phyloP scores from a whole-genome alignment of 2,797 vertebrate genomes.

The Poecile montanus region DNA sequence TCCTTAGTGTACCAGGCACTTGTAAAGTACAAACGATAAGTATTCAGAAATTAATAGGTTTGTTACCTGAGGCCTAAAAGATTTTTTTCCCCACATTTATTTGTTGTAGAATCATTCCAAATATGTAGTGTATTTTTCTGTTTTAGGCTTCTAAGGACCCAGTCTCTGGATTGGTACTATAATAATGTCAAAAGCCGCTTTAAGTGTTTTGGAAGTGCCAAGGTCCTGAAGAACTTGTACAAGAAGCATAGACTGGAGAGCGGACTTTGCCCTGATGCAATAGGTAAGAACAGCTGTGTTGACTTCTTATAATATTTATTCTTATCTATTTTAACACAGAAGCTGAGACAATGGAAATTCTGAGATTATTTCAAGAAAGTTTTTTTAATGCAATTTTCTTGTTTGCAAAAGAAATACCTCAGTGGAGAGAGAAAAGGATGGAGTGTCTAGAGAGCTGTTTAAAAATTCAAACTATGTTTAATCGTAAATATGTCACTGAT shows the following conservation, averaged over 20 bases:
- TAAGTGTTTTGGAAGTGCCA: constrained; percentile 96
- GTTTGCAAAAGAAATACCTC: background rate
- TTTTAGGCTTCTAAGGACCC: constrained; percentile 87
- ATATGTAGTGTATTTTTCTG: background rate
- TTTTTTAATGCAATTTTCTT: background rate
- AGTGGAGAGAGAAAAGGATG: background rate
- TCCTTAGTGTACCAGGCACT: background rate
- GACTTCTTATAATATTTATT: background rate
- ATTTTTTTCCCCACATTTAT: background rate
- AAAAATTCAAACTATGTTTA: background rate
- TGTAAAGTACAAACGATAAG: background rate
- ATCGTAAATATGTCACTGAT: background rate
- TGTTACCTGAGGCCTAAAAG: background rate
- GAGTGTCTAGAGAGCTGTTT: background rate
- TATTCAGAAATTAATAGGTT: background rate
- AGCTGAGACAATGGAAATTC: background rate
- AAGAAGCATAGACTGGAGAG: constrained; percentile 91
- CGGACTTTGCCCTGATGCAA: constrained; percentile 81
- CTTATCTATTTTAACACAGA: background rate
- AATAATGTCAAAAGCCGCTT: constrained; percentile 96
- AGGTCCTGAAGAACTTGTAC: constrained; percentile 95
- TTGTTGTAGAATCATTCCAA: background rate
- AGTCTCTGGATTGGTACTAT: constrained; percentile 97
- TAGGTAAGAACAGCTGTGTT: constrained; percentile 78
- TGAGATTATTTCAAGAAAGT: background rate